phyloP scores from a whole-genome alignment of 2,797 vertebrate genomes.

The Lophotriccus pileatus region DNA sequence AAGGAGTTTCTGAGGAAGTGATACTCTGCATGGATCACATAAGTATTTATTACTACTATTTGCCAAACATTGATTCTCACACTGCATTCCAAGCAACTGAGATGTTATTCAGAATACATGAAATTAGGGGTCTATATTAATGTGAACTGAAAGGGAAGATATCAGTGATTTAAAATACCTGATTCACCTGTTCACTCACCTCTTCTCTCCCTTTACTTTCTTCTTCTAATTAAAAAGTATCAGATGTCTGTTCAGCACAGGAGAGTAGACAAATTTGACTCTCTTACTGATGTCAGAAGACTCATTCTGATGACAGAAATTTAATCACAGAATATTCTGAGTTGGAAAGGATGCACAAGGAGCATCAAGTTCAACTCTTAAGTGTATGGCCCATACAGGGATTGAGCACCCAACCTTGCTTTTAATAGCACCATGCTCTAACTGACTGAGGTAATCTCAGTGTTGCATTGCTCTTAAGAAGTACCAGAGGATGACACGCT shows the following conservation, averaged over 20 bases:
- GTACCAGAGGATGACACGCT: background rate
- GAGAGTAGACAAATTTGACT: background rate
- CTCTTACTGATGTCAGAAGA: background rate
- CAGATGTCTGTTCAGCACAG: background rate
- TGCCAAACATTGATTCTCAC: background rate
- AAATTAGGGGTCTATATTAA: background rate
- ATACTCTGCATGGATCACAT: background rate
- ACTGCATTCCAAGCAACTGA: background rate
- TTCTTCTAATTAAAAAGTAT: background rate
- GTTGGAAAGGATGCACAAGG: background rate
- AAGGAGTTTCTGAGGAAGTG: background rate
- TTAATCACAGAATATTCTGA: background rate
- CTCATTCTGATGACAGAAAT: accelerated
- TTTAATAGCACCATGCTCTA: background rate
- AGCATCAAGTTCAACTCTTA: background rate
- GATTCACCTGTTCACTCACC: background rate
- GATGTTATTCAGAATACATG: background rate
- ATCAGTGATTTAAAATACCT: background rate
- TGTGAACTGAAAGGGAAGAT: background rate
- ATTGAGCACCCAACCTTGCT: background rate
- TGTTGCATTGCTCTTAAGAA: background rate
- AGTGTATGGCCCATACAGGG: too few relatives aligned
- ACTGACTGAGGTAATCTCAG: background rate
- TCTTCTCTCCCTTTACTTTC: background rate
- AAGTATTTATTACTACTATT: background rate